These are phyloP conservation scores for Pangasius krempfi DNA, from an alignment of 2,797 vertebrate species.

Conservation along the genomic window DNA sequence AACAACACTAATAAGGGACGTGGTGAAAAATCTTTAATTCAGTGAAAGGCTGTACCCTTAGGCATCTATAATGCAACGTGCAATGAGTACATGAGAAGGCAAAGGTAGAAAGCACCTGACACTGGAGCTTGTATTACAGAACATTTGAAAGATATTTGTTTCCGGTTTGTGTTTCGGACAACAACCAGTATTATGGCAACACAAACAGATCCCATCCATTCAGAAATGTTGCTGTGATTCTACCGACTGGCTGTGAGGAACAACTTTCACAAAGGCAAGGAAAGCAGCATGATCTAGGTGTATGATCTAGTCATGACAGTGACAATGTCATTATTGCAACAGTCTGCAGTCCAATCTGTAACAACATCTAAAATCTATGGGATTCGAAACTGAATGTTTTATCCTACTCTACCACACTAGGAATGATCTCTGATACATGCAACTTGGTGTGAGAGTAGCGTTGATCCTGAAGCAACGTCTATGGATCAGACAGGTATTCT, in stretches of 20 bases:
- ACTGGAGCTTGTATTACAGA: conserved; percentile 59
- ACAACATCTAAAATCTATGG: not conserved
- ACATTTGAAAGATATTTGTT: conserved; percentile 47
- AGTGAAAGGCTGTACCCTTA: conserved; percentile 18
- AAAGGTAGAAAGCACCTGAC: conserved; percentile 50
- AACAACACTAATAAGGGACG: not conserved
- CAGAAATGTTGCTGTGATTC: not conserved
- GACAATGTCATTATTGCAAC: not conserved
- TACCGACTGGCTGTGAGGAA: not conserved
- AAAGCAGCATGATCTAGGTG: not conserved
- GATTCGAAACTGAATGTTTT: not conserved
- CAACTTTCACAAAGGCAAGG: not conserved
- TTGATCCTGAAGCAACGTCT: not conserved
- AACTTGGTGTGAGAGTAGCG: not conserved
- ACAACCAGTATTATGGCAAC: conserved; percentile 51
- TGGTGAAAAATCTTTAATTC: conserved; percentile 40
- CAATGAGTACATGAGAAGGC: conserved; percentile 56
- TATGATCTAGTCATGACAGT: not conserved
- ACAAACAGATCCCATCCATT: conserved; percentile 37
- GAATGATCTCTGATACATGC: not conserved
- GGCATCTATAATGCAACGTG: conserved; percentile 57
- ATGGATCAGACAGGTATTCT: not conserved
- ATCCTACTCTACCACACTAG: too few relatives aligned
- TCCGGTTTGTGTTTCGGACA: conserved; percentile 40
- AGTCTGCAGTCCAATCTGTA: not conserved